Evolutionary conservation across 2,113 vertebrate species (phyloP), one percentile per base, ranked within the genome.

Genomic region (Dromas ardeola): DNA sequence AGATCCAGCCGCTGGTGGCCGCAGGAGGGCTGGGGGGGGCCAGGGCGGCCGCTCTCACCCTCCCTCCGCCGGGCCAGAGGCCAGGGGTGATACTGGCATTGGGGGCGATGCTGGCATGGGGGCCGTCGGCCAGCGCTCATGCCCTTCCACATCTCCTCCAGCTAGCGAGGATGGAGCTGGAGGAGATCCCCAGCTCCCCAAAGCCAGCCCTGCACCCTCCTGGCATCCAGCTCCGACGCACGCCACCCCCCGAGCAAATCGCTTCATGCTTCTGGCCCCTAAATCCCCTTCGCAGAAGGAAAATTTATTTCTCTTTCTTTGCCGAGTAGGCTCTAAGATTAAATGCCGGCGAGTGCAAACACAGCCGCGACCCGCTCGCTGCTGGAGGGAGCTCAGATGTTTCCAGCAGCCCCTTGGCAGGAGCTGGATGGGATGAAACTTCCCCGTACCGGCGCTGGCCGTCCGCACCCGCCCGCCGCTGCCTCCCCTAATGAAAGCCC

Each of bases 401-500:
- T 47, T 61, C 66, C 36, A 81, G 81, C n/a, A 58, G 32, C 30
- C 49, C 47, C 61, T 49, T 10, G 2, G 23, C 26, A 19, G 42
- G 56, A 84, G 55, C n/a, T 34, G 53, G 2, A 13, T 0, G 23
- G 87, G 85, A 69, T 40, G 52, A 86, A 36, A 74, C 63, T 63
- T 47, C 90, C 34, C 66, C 0, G 4, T 50, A 42, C 61, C 2
- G 3, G 93, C 4, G 1, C 88, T 66, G 69, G 78, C 91, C 5
- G 2, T 78, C 81, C 22, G 1, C 5, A 9, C 26, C 83, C 5
- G 36, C 58, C 83, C 0, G 17, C 80, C 2, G 0, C 65, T 25
- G 81, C 88, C 91, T 85, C 34, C 58, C 32, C 49, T 49, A 19
- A 61, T 81, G 80, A 96, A 92, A 94, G 86, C 50, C 71, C 92